Percentiles rank a stretch among this genome's conserved stretches.
phyloP scores from a whole-genome alignment of 1,140 invertebrate genomes.

The Formica selysi region DNA sequence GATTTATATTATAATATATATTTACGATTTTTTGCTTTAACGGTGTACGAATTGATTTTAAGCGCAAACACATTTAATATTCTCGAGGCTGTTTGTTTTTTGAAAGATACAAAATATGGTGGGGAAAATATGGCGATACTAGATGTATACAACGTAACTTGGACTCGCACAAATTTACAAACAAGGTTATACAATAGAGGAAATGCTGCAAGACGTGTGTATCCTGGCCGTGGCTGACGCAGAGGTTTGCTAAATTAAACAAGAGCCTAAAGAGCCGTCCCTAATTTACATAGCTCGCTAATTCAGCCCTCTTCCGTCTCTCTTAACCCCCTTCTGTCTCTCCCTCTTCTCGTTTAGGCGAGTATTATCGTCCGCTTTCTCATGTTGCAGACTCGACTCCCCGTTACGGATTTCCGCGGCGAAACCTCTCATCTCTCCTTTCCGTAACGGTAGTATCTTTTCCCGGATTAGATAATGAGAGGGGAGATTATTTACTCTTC shows the following conservation, averaged over 20 bases:
- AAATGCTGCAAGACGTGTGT: constrained; percentile 57
- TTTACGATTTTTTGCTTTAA: too few relatives aligned
- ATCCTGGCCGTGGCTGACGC: constrained; percentile 67
- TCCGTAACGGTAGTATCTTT: constrained; percentile 36
- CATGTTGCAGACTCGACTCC: constrained; percentile 36
- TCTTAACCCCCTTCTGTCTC: constrained; percentile 8
- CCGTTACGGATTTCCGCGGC: constrained; percentile 58
- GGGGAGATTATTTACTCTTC: constrained; percentile 52
- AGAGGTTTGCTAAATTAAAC: constrained; percentile 75
- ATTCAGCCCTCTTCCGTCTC: constrained; percentile 53
- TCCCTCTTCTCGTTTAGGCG: constrained; percentile 49
- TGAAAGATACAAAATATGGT: neutral
- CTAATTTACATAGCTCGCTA: constrained; percentile 73
- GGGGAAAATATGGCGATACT: constrained; percentile 9
- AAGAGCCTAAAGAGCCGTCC: constrained; percentile 65
- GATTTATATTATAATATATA: too few relatives aligned
- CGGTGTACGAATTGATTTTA: neutral
- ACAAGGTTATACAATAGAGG: constrained; percentile 32
- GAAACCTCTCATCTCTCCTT: constrained; percentile 57
- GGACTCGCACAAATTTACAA: constrained; percentile 60
- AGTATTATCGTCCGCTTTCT: constrained; percentile 58
- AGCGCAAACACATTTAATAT: neutral
- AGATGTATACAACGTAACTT: constrained; percentile 14
- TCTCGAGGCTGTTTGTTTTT: constrained; percentile 21
- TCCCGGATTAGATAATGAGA: constrained; percentile 61